These are phyloP conservation scores for Macropis europaea DNA, from an alignment of 2,888 invertebrate species.

Conservation along the genomic window DNA sequence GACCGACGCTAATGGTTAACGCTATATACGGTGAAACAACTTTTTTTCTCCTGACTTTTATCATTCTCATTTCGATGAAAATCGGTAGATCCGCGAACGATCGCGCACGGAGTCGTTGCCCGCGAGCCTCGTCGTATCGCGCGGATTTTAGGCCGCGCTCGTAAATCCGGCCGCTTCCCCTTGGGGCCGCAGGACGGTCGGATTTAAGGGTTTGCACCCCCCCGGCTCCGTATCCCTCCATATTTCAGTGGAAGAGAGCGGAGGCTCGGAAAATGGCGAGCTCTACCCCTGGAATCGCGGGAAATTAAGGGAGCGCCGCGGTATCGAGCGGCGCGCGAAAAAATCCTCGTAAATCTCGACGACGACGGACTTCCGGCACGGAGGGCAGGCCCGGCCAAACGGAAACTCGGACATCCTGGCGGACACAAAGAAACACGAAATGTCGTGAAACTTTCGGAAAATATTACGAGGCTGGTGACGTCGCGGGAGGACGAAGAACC, in stretches of 20 bases:
- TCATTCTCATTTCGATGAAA: too few relatives aligned
- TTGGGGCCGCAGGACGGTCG: constrained; percentile 39
- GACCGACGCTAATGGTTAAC: too few relatives aligned
- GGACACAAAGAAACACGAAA: too few relatives aligned
- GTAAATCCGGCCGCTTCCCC: constrained; percentile 59
- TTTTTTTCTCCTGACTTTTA: too few relatives aligned
- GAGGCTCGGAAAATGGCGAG: constrained; percentile 23
- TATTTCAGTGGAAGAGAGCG: constrained; percentile 8
- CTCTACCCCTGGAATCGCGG: constrained; percentile 31
- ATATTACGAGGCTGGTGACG: neutral
- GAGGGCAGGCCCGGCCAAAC: constrained; percentile 20
- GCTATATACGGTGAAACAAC: too few relatives aligned
- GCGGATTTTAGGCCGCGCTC: constrained; percentile 62
- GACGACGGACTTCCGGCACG: constrained; percentile 16
- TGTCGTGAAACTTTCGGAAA: neutral
- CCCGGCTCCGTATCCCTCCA: neutral
- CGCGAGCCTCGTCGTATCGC: constrained; percentile 34
- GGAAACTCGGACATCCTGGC: constrained; percentile 40
- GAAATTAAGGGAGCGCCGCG: constrained; percentile 44
- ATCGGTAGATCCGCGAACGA: constrained; percentile 64
- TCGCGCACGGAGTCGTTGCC: constrained; percentile 44
- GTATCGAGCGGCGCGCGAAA: constrained; percentile 46
- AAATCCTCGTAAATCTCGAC: constrained; percentile 48
- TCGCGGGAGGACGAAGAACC: constrained; percentile 7
- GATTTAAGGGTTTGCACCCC: constrained; percentile 53